Conservation (phyloP, 2,113 vertebrate genomes). For the Boleophthalmus pectinirostris region DNA sequence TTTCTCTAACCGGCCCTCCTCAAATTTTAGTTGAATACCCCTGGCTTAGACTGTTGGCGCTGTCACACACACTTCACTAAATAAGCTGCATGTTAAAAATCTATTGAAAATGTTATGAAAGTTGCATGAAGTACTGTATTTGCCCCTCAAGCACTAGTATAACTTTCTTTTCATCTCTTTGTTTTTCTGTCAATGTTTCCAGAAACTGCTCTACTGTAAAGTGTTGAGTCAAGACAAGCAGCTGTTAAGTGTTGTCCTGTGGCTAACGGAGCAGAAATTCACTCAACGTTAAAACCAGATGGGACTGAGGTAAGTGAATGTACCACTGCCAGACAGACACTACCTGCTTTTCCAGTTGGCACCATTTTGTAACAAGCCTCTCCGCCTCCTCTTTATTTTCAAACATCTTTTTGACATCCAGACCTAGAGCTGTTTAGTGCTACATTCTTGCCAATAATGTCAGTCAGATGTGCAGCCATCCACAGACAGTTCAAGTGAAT, state of each 20-base stretch:
- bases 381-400: not conserved
- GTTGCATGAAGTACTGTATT: not conserved
- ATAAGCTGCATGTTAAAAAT: too few relatives aligned
- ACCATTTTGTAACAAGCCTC: not conserved
- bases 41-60: too few relatives aligned
- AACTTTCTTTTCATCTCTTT: conserved; percentile 23
- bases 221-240: conserved; percentile 33
- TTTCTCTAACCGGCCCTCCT: too few relatives aligned
- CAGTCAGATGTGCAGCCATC: conserved; percentile 1
- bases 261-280: conserved; percentile 45
- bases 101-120: not conserved
- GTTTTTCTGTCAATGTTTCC: conserved; percentile 31
- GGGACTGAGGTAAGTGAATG: conserved; percentile 25
- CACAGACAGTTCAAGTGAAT: not conserved
- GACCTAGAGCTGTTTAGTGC: not conserved
- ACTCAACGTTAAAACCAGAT: conserved; percentile 26
- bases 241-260: conserved; percentile 42
- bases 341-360: conserved; percentile 14
- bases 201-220: conserved; percentile 18
- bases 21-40: too few relatives aligned
- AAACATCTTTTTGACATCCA: not conserved
- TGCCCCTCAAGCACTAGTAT: not conserved
- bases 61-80: too few relatives aligned
- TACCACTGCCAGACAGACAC: conserved; percentile 8
- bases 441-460: not conserved